Percentiles rank a stretch among this genome's conserved stretches.
Conservation (phyloP, 2,113 vertebrate genomes). For the Onychorhynchus coronatus region DNA sequence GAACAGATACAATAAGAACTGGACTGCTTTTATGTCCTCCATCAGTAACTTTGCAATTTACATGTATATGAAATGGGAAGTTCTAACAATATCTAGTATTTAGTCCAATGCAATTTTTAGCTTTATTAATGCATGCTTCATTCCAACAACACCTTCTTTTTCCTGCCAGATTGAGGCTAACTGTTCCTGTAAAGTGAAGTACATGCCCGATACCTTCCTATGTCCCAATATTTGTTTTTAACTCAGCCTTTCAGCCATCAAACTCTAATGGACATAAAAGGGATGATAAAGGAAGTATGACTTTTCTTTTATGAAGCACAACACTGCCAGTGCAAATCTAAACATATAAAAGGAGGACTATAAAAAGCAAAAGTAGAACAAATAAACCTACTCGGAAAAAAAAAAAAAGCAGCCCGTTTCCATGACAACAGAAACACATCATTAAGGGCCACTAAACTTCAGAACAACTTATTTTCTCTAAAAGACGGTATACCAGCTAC, state of each 20-base stretch:
- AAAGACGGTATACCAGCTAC: background rate
- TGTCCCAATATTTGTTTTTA: background rate
- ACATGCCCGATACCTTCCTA: background rate
- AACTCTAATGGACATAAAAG: background rate
- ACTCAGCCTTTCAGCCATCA: background rate
- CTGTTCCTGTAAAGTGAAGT: background rate
- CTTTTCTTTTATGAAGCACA: constrained; percentile 35
- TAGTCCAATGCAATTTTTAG: background rate
- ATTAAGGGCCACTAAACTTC: constrained; percentile 58
- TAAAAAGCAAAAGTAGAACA: constrained; percentile 68
- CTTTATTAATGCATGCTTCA: background rate
- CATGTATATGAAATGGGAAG: background rate
- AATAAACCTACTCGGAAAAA: constrained; percentile 54
- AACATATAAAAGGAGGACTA: constrained; percentile 54
- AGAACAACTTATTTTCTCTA: constrained; percentile 8
- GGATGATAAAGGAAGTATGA: background rate
- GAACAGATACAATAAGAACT: background rate
- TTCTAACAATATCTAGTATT: background rate
- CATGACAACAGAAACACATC: constrained; percentile 75
- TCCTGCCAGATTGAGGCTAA: background rate
- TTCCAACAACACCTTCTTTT: background rate
- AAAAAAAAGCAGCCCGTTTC: constrained; percentile 54
- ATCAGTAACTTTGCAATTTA: background rate
- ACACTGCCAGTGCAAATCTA: constrained; percentile 50
- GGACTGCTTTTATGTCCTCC: background rate